Conservation (phyloP, 1,140 invertebrate species). For the Drosophila lacteicornis region DNA sequence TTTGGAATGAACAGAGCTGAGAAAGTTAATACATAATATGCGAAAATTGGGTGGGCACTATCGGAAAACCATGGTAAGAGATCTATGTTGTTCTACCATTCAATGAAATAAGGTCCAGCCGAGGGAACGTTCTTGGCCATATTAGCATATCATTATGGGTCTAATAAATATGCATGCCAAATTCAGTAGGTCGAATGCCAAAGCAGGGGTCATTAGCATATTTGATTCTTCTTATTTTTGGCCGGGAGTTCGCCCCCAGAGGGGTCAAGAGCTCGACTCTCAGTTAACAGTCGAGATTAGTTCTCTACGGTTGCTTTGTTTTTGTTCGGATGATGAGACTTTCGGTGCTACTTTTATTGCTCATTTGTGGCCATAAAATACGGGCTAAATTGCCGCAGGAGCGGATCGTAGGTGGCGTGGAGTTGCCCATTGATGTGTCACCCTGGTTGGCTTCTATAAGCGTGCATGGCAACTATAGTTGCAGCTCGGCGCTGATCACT, state of each 20-base stretch:
- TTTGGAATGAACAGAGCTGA: conserved; percentile 1
- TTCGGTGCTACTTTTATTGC: conserved; percentile 18
- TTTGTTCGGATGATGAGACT: conserved; percentile 28
- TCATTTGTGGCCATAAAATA: conserved; percentile 17
- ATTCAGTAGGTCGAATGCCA: conserved; percentile 23
- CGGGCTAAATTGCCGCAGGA: conserved; percentile 10
- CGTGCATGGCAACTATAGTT: conserved; percentile 36
- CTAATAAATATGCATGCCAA: conserved; percentile 38
- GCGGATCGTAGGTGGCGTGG: conserved; percentile 42
- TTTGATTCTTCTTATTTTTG: neutral
- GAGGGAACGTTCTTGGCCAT: neutral
- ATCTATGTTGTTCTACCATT: neutral
- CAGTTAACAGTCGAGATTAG: conserved; percentile 18
- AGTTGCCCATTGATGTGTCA: conserved; percentile 33
- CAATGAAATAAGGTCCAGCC: neutral
- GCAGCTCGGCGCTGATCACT: conserved; percentile 42
- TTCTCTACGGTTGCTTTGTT: conserved; percentile 23
- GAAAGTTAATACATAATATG: conserved; percentile 3
- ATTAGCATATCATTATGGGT: neutral
- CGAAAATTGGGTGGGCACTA: neutral
- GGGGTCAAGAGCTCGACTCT: conserved; percentile 30
- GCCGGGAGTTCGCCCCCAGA: conserved; percentile 11
- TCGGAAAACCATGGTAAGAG: neutral
- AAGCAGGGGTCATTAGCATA: conserved; percentile 43
- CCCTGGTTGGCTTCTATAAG: conserved; percentile 38